These are phyloP conservation scores for Euplexia lucipara DNA, from an alignment of 2,888 invertebrate species.

Conservation along the genomic window DNA sequence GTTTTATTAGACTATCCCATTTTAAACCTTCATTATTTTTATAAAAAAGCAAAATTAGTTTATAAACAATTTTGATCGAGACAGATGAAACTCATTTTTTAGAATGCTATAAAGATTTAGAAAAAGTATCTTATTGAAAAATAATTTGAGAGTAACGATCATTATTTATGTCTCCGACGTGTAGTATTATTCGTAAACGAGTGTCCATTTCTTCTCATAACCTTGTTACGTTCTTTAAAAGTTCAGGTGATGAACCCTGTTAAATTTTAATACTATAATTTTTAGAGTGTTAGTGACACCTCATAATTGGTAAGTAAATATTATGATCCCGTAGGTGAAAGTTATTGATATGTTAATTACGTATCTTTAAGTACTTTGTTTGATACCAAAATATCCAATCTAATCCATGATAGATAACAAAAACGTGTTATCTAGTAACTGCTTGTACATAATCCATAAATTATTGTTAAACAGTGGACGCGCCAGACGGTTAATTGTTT, in stretches of 20 bases:
- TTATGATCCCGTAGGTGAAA: constrained; percentile 50
- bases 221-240: constrained; percentile 11
- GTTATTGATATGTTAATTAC: constrained; percentile 55
- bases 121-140: background rate
- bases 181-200: background rate
- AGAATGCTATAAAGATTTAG: background rate
- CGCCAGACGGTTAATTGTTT: constrained; percentile 14
- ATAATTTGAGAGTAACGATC: constrained; percentile 3
- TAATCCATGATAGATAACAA: constrained; percentile 62
- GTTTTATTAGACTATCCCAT: constrained; percentile 71
- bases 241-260: constrained; percentile 6
- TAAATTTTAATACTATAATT: constrained; percentile 1
- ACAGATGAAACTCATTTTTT: background rate
- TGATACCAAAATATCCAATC: constrained; percentile 61
- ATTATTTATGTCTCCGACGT: background rate
- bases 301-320: constrained; percentile 47
- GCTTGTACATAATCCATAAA: constrained; percentile 49
- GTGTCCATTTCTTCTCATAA: background rate
- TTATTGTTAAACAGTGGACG: constrained; percentile 50
- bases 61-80: constrained; percentile 1
- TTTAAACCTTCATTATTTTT: background rate
- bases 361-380: constrained; percentile 43
- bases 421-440: constrained; percentile 47
- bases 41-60: background rate
- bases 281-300: constrained; percentile 14